Base-by-base conservation (phyloP, 2,888 invertebrate genomes). In the Ectemnius continuus region DNA sequence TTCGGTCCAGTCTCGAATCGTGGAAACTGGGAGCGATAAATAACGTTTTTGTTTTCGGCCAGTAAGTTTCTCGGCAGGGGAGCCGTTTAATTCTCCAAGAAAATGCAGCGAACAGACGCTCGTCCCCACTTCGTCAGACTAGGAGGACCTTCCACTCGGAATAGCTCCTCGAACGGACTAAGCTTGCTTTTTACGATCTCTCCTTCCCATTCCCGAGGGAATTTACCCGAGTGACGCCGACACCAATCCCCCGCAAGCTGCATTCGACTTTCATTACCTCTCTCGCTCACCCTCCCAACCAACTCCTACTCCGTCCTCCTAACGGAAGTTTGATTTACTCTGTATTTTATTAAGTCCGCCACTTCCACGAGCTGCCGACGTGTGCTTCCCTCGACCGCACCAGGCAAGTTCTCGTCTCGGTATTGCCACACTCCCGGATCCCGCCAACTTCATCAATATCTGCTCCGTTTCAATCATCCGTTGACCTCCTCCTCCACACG, bases 41-140 rank as follows among this genome's bases (percentile, higher is more conserved):
- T 68, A 67, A 76, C 56, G 48, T 58, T 61, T 61, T 59, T 48
- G 47, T 64, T 72, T 76, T 66, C 63, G 52, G n/a, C 52, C 26
- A 16, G 57, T 8, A 47, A 66, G 73, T n/a, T 66, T 78, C 70
- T 63, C 58, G 52, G 48, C 52, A 52, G 36, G 45, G 65, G 64
- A 67, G 60, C 63, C 61, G 65, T 60, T 76, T 48, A 62, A 70
- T 71, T 57, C 65, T 59, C 52, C 46, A 46, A 13, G 62, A 67
- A 61, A 13, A 45, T 26, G 65, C 45, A 14, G 16, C n/a, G 59
- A 45, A 58, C 65, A 58, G 28, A 46, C 11, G 11, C 5, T n/a
- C 52, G 48, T 62, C 14, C 61, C 14, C 47, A 4, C 13, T 18
- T 48, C 48, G 62, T 62, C 47, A 62, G 23, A 23, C n/a, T 36